These are phyloP conservation scores for Zaprionus capensis DNA, from an alignment of 1,140 invertebrate genomes.

Conservation along the genomic window DNA sequence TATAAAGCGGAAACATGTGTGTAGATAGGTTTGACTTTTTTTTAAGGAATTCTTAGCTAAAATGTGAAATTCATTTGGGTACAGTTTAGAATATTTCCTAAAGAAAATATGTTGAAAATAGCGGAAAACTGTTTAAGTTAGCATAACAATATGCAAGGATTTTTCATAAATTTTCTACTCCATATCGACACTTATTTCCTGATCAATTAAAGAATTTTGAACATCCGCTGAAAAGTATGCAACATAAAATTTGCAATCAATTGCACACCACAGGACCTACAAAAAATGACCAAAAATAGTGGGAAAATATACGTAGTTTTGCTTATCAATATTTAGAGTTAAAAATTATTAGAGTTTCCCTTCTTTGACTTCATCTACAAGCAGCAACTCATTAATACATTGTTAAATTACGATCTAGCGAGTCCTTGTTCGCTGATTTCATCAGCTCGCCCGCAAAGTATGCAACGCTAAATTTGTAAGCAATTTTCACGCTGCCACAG, in stretches of 20 bases:
- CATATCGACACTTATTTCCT: too few species aligned
- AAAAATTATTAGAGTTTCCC: too few species aligned
- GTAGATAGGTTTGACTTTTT: not conserved
- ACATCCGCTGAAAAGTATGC: not conserved
- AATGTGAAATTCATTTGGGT: not conserved
- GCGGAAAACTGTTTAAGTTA: too few species aligned
- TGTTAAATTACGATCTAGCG: not conserved
- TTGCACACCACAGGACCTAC: too few species aligned
- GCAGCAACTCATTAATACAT: not conserved
- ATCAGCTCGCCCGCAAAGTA: conserved; percentile 47
- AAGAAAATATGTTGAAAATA: too few species aligned
- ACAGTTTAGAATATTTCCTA: too few species aligned
- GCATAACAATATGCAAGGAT: too few species aligned
- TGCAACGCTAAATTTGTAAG: conserved; percentile 73
- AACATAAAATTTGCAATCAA: not conserved
- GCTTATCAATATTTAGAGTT: too few species aligned
- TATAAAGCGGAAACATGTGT: not conserved
- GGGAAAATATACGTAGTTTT: too few species aligned
- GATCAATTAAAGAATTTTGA: too few species aligned
- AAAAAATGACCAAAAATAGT: too few species aligned
- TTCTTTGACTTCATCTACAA: not conserved
- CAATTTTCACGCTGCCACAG: conserved; percentile 66
- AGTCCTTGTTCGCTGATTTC: not conserved
- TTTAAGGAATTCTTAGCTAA: not conserved
- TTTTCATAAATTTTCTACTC: too few species aligned